A percentile compares a stretch with the other conserved stretches of the same genome.
Evolutionary conservation across 2,797 vertebrate species (phyloP).

Genomic region (Spinus olivaceus): DNA sequence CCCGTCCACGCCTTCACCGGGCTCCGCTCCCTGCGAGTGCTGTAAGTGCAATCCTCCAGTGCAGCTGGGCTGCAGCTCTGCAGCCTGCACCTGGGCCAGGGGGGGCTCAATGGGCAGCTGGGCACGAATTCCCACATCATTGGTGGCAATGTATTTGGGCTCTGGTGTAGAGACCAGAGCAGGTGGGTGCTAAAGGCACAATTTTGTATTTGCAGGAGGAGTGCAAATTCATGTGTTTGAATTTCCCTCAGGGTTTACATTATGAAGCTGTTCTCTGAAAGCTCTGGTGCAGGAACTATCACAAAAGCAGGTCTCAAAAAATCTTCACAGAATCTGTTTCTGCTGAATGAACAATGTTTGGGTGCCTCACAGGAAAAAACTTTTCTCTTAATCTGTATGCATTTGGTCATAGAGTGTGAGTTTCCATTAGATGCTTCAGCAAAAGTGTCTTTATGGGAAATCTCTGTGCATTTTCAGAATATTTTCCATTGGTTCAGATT

Average conservation of each 20-base stretch:
- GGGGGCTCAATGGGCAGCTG: slow-evolving; percentile 10
- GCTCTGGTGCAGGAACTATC: neutral
- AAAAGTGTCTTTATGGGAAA: neutral
- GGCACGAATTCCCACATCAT: neutral
- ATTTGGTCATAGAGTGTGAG: neutral
- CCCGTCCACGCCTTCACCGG: slow-evolving; percentile 90
- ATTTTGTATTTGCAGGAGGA: neutral
- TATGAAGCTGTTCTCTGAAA: neutral
- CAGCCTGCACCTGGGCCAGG: neutral
- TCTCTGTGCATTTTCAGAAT: neutral
- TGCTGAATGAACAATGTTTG: neutral
- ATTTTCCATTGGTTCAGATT: neutral
- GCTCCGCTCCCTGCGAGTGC: slow-evolving; percentile 89
- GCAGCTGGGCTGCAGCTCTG: neutral
- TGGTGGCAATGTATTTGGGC: neutral
- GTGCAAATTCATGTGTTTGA: neutral
- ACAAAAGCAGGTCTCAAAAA: neutral
- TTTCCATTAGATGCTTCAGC: neutral
- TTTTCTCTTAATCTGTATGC: neutral
- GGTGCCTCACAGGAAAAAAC: neutral
- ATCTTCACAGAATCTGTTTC: neutral
- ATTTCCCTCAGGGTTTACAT: neutral
- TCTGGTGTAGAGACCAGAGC: neutral
- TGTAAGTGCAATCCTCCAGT: slow-evolving; percentile 81
- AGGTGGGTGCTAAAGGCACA: neutral